Base-by-base conservation (phyloP, 2,888 invertebrate species). In the Myopa tessellatipennis region DNA sequence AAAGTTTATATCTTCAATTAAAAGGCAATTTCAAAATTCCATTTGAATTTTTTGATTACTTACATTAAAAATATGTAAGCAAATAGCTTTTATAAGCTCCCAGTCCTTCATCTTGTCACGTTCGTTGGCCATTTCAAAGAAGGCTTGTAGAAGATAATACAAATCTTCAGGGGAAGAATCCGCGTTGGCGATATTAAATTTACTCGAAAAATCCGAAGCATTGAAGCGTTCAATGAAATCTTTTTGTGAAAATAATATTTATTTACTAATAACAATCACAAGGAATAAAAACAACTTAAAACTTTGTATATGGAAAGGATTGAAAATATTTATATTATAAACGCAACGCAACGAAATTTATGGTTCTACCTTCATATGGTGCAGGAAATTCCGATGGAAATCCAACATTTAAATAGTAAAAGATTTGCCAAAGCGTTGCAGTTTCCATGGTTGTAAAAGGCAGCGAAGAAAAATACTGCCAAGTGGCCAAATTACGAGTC, bases 401-500 rank as follows among this genome's bases (percentile, higher is more conserved):
- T 0, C 91, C 91, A 69, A 90, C 89, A 82, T 93, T 93, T 6
- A 93, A 87, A 82, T 91, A 91, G 83, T 92, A 92, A 85, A 92
- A 93, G 77, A 94, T 90, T 83, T 91, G 91, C 93, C 93, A 94
- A n/a, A 93, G 85, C 6, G 91, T 91, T 70, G 89, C 88, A 0
- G 90, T 85, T 12, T 93, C 91, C 45, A 94, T 90, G 69, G 91
- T 89, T 79, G 91, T 89, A 84, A 93, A 94, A 0, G 95, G 95
- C 82, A 95, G 90, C 34, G 93, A 93, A 16, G 95, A 93, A 82
- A 95, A 91, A 89, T 95, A 95, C 87, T 96, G 95, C 94, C 95
- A 95, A 3, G 94, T 93, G 10, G 94, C 94, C 79, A 94, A 90
- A 85, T 93, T 93, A 69, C 93, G 92, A 0, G 94, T 93, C 3